Conservation (phyloP, 2,888 invertebrate species). For the Piscicola geometra region DNA sequence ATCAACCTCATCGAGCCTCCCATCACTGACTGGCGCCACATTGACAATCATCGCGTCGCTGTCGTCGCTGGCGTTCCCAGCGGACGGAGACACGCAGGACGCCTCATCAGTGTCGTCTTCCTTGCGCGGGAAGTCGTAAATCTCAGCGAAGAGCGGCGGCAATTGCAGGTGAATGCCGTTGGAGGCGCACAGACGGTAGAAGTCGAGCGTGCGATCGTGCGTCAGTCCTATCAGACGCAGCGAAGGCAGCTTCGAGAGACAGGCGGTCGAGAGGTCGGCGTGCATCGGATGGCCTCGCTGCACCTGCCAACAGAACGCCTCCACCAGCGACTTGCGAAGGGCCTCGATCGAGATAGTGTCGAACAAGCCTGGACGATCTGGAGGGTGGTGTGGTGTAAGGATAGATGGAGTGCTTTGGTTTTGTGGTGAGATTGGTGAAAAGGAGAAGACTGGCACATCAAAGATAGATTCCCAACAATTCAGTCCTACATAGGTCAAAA, state of each 20-base stretch:
- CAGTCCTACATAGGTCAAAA: no score
- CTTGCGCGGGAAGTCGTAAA: constrained; percentile 73
- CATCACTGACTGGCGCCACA: not conserved
- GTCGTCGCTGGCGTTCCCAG: constrained; percentile 37
- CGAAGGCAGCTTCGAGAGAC: constrained; percentile 63
- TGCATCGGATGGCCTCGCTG: constrained; percentile 64
- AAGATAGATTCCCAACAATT: no score
- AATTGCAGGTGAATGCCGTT: constrained; percentile 62
- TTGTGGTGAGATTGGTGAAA: no score
- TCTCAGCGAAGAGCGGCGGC: constrained; percentile 90
- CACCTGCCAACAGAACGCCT: constrained; percentile 77
- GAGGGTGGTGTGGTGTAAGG: constrained; percentile 46
- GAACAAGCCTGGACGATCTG: constrained; percentile 74
- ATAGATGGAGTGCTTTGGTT: not conserved
- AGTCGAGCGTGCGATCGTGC: constrained; percentile 72
- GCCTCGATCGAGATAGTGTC: constrained; percentile 72
- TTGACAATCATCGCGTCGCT: not conserved
- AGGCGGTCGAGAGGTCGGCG: constrained; percentile 61
- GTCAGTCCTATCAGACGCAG: constrained; percentile 56
- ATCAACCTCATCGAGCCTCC: no score
- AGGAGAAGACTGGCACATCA: no score
- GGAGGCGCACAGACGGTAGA: constrained; percentile 77
- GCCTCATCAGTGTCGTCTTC: constrained; percentile 36
- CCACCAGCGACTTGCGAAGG: constrained; percentile 74
- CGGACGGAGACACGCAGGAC: not conserved